These are phyloP conservation scores for Melanogrammus aeglefinus DNA, from an alignment of 2,797 vertebrate species.

Conservation along the genomic window DNA sequence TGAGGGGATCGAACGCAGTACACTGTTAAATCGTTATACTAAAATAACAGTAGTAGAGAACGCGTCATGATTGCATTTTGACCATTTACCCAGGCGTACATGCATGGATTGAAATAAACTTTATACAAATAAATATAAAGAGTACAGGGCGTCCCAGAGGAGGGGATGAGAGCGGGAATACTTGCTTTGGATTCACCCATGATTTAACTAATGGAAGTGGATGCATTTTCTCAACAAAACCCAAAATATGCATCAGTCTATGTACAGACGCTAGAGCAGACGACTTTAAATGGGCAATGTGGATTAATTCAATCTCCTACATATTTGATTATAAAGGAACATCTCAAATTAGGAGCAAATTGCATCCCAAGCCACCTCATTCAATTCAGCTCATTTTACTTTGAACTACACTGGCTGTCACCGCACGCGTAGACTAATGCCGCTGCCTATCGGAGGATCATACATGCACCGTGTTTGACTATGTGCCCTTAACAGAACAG, in stretches of 20 bases:
- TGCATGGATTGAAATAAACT: conserved; percentile 14
- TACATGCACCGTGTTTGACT: background rate
- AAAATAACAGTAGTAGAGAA: conserved; percentile 35
- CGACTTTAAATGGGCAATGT: background rate
- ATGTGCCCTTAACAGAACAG: background rate
- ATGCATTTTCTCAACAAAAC: background rate
- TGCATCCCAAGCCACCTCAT: too few species aligned
- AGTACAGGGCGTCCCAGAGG: background rate
- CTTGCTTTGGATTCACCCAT: background rate
- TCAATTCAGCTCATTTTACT: background rate
- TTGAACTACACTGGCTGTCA: background rate
- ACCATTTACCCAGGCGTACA: conserved; percentile 23
- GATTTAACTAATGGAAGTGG: background rate
- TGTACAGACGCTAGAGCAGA: background rate
- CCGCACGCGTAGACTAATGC: background rate
- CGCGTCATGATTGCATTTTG: conserved; percentile 24
- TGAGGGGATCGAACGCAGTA: conserved; percentile 31
- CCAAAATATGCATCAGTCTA: background rate
- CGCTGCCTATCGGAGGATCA: background rate
- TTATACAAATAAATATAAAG: conserved; percentile 4
- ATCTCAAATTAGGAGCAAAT: background rate
- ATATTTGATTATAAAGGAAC: background rate
- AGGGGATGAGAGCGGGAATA: background rate
- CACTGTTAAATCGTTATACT: conserved; percentile 45
- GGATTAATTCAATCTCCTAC: background rate